Conservation (phyloP, 2,797 vertebrate genomes). For the Crenuchus spilurus region DNA sequence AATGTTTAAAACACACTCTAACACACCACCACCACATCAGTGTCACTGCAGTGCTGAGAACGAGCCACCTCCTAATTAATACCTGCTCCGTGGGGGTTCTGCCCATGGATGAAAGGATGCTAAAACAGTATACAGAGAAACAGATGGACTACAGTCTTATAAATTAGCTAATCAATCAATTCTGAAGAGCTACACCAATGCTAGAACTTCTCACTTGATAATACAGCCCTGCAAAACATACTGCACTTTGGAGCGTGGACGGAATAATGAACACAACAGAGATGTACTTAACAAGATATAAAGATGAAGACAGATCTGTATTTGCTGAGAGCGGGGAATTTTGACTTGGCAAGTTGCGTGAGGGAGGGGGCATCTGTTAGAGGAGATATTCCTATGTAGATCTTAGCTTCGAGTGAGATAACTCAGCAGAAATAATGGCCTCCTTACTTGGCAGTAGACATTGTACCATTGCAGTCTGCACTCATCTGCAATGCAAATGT, state of each 20-base stretch:
- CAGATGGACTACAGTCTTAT: no score
- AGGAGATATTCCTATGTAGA: not conserved
- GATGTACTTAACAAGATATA: not conserved
- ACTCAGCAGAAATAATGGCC: slow-evolving; percentile 11
- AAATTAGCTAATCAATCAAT: no score
- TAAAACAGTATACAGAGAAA: not conserved
- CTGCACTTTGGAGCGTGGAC: not conserved
- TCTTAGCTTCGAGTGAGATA: not conserved
- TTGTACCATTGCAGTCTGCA: not conserved
- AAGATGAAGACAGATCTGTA: not conserved
- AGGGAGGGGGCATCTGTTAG: slow-evolving; percentile 6
- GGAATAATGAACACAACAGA: not conserved
- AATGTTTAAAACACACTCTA: no score
- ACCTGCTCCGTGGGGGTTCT: no score
- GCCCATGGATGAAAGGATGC: no score
- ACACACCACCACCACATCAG: no score
- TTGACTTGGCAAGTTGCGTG: slow-evolving; percentile 5
- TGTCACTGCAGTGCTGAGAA: no score
- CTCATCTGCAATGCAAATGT: slow-evolving; percentile 14
- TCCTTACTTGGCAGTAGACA: not conserved
- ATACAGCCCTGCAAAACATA: not conserved
- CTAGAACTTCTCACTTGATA: not conserved
- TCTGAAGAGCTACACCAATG: not conserved
- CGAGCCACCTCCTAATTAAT: no score
- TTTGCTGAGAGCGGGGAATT: not conserved